These are phyloP conservation scores for Crotalus helleri DNA, from an alignment of 2,113 vertebrate genomes.

Conservation along the genomic window DNA sequence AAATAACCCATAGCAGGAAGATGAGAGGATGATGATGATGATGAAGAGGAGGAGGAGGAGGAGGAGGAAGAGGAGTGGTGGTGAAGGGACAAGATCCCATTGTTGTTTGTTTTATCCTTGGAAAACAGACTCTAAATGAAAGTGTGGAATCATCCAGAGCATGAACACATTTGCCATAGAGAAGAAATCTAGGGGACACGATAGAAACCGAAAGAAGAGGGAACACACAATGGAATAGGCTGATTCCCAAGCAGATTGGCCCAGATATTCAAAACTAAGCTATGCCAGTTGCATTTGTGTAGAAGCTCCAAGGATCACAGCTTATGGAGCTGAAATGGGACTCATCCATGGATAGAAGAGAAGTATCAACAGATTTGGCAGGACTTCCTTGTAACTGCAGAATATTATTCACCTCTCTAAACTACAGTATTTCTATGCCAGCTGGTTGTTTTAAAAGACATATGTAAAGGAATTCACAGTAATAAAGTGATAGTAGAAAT, in stretches of 20 bases:
- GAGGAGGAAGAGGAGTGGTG: too few relatives aligned
- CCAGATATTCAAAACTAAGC: not conserved
- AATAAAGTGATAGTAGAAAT: not conserved
- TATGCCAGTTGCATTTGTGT: not conserved
- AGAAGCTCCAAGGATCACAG: not conserved
- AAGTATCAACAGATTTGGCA: not conserved
- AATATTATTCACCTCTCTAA: not conserved
- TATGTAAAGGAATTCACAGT: not conserved
- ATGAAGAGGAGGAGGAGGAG: too few relatives aligned
- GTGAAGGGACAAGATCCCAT: not conserved
- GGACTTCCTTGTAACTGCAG: not conserved
- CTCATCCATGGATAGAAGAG: not conserved
- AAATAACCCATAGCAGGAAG: constrained; percentile 51
- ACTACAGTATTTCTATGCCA: not conserved
- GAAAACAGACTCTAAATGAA: not conserved
- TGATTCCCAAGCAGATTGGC: not conserved
- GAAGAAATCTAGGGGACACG: not conserved
- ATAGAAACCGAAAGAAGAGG: not conserved
- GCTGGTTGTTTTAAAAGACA: not conserved
- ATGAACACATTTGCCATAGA: not conserved
- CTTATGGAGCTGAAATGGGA: not conserved
- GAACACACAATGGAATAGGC: not conserved
- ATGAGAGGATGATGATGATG: not conserved
- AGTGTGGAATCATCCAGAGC: not conserved
- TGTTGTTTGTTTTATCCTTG: not conserved